Base-by-base conservation (phyloP, 2,797 vertebrate species). In the Pachyuromys duprasi region DNA sequence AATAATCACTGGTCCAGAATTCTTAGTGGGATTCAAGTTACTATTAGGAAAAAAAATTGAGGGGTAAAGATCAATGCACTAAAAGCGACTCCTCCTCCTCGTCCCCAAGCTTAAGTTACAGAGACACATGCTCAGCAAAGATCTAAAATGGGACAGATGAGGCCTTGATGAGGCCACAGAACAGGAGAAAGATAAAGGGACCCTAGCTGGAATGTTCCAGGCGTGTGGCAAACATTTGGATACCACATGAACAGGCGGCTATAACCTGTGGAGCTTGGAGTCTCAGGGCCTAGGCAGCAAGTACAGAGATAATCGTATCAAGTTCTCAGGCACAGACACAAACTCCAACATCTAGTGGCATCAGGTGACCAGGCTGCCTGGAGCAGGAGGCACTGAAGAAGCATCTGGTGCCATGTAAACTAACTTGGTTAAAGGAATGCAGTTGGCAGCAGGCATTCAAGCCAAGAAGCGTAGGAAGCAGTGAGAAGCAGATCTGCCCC, bases 1-100 rank as follows among this genome's bases (percentile, higher is more conserved):
- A 93, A 89, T 7, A 78, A 98, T 98, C 97, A 96, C 97, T 0
- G 98, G 98, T 87, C 92, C 97, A 0, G 93, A 18, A 89, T 96
- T 45, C 94, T 89, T 98, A 86, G 97, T 89, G 62, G 97, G 95
- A 96, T 98, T 98, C 84, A 97, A n/a, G 88, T 93, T 95, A 81
- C 98, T 99, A 95, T 79, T 75, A 65, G 49, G 63, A 96, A 65
- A 94, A 81, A 92, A 92, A 33, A 9, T 28, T 90, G 0, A 39
- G 9, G 39, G 1, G 86, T n/a, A 96, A 87, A 79, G 15, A 49
- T 57, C 8, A 20, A 53, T 7, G 60, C 45, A 5, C 36, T 82
- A 36, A 31, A 18, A 28, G 39, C 1, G 31, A 45, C 5, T 70
- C 15, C 42, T 67, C 42, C 31, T 28, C 11, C 2, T 8, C 28